Conservation (phyloP, 2,797 vertebrate genomes). For the Microctenopoma stevenorrisi region DNA sequence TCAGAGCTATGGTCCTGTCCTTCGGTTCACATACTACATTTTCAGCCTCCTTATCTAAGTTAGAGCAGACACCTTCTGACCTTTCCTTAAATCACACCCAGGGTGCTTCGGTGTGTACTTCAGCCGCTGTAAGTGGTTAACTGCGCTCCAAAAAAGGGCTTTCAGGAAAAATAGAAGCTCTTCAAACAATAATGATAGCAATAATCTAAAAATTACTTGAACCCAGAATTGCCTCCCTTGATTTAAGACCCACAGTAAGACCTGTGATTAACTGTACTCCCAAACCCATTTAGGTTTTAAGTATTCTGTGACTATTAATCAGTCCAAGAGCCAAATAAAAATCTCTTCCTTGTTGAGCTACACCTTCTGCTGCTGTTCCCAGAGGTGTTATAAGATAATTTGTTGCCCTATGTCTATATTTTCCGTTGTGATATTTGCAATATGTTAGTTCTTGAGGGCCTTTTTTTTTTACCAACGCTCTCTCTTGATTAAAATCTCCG, state of each 20-base stretch:
- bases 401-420: conserved; percentile 37
- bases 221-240: conserved; percentile 56
- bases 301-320: conserved; percentile 62
- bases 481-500: conserved; percentile 46
- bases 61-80: conserved; percentile 45
- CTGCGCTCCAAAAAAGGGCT: conserved; percentile 38
- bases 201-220: conserved; percentile 65
- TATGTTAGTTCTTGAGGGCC: conserved; percentile 10
- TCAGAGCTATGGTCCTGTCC: conserved; percentile 36
- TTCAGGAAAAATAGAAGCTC: conserved; percentile 49
- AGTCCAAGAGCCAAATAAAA: conserved; percentile 59
- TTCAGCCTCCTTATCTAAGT: conserved; percentile 44
- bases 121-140: conserved; percentile 49
- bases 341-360: conserved; percentile 55
- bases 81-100: conserved; percentile 43
- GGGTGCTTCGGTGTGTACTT: conserved; percentile 27
- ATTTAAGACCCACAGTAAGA: conserved; percentile 66
- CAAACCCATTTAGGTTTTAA: conserved; percentile 59
- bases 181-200: conserved; percentile 64
- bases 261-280: conserved; percentile 60
- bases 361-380: conserved; percentile 57
- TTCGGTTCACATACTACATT: conserved; percentile 46
- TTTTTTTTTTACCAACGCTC: not conserved
- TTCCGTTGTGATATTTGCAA: conserved; percentile 38
- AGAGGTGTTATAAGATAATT: conserved; percentile 47